These are phyloP conservation scores for Sinhomidia bicolor DNA, from an alignment of 2,888 invertebrate species.

Conservation along the genomic window DNA sequence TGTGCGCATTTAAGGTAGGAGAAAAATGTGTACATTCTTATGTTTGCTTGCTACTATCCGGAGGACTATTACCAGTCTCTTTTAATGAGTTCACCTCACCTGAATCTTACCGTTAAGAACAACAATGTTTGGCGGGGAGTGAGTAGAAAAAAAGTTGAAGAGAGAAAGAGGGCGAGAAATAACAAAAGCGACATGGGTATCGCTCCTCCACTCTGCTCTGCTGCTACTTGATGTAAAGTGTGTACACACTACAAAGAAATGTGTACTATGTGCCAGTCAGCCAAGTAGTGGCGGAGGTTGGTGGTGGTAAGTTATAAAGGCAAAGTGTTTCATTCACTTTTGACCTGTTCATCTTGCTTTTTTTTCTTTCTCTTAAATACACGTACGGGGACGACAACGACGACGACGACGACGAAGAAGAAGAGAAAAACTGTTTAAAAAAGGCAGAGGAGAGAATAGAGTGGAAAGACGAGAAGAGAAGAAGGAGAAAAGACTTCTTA, in stretches of 20 bases:
- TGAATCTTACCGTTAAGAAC: conserved; percentile 18
- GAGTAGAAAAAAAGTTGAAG: neutral
- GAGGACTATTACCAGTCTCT: conserved; percentile 8
- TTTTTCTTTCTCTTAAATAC: conserved; percentile 47
- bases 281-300: neutral
- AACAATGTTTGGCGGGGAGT: conserved; percentile 44
- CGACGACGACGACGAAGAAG: neutral
- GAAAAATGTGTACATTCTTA: no score
- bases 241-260: conserved; percentile 32
- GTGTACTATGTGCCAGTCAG: conserved; percentile 8
- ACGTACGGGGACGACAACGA: conserved; percentile 1
- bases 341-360: conserved; percentile 58
- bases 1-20: no score
- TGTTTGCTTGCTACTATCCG: conserved; percentile 19
- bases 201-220: neutral
- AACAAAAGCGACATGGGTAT: conserved; percentile 29
- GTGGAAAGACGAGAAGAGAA: conserved; percentile 57
- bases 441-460: conserved; percentile 49
- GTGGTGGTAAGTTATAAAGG: conserved; percentile 31
- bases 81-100: conserved; percentile 73
- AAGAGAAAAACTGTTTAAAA: conserved; percentile 30
- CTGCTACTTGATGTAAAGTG: neutral
- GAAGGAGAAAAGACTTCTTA: conserved; percentile 72
- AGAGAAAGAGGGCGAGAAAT: conserved; percentile 18
- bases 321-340: conserved; percentile 70